phyloP scores from a whole-genome alignment of 1,140 invertebrate genomes.

The Drosophila funebris region DNA sequence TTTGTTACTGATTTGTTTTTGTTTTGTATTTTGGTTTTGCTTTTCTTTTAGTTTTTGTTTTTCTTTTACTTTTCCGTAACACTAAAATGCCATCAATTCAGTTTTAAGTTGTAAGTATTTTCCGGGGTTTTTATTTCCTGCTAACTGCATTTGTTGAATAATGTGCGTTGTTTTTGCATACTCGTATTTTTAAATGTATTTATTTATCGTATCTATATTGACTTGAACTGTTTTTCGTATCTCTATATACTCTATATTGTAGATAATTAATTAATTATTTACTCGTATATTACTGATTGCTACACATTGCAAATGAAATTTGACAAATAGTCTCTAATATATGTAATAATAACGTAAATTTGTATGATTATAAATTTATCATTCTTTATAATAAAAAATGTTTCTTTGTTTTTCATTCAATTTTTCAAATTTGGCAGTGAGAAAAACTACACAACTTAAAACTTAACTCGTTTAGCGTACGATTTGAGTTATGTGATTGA shows the following conservation, averaged over 20 bases:
- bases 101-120: constrained; percentile 57
- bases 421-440: constrained; percentile 74
- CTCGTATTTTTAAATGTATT: constrained; percentile 33
- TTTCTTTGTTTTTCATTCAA: not conserved
- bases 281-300: constrained; percentile 70
- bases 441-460: constrained; percentile 66
- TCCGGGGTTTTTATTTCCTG: constrained; percentile 17
- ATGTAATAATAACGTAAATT: constrained; percentile 29
- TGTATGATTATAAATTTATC: constrained; percentile 16
- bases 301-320: constrained; percentile 75
- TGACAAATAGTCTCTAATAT: constrained; percentile 40
- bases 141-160: constrained; percentile 40
- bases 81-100: constrained; percentile 78
- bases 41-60: constrained; percentile 16
- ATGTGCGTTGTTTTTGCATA: constrained; percentile 67
- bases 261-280: constrained; percentile 58
- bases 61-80: constrained; percentile 50
- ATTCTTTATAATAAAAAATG: not conserved
- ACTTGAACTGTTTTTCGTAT: constrained; percentile 41
- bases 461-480: constrained; percentile 30
- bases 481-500: constrained; percentile 21
- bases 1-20: constrained; percentile 22
- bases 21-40: not conserved
- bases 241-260: constrained; percentile 49
- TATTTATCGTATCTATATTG: constrained; percentile 34